These are phyloP conservation scores for Labeo calbasu DNA, from an alignment of 2,797 vertebrate species.

Conservation along the genomic window DNA sequence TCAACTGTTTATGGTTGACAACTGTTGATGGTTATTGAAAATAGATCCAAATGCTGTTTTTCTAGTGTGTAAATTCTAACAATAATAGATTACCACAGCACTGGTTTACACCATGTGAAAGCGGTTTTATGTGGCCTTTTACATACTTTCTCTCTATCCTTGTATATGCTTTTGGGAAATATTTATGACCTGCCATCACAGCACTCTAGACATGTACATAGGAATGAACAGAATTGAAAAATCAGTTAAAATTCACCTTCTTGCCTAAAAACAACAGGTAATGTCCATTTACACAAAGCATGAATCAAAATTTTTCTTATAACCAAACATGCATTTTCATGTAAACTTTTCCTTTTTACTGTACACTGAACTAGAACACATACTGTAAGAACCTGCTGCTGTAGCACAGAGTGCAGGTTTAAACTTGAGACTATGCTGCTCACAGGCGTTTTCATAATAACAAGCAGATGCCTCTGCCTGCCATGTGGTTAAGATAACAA, in stretches of 20 bases:
- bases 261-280: not conserved
- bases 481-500: not conserved
- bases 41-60: not conserved
- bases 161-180: not conserved
- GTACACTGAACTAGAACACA: not conserved
- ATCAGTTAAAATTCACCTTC: not conserved
- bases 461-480: not conserved
- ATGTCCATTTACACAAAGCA: not conserved
- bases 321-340: not conserved
- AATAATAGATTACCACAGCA: not conserved
- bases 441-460: conserved; percentile 25
- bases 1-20: not conserved
- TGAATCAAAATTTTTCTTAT: not conserved
- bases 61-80: not conserved
- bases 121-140: not conserved
- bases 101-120: not conserved
- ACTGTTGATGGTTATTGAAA: not conserved
- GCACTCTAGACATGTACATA: not conserved
- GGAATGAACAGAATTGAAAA: not conserved
- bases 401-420: conserved; percentile 25
- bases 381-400: not conserved
- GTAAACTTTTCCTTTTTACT: conserved; percentile 1
- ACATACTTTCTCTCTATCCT: not conserved
- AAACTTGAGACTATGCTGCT: conserved; percentile 3
- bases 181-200: not conserved